phyloP scores from a whole-genome alignment of 2,888 invertebrate genomes.

The Andrena praecox region DNA sequence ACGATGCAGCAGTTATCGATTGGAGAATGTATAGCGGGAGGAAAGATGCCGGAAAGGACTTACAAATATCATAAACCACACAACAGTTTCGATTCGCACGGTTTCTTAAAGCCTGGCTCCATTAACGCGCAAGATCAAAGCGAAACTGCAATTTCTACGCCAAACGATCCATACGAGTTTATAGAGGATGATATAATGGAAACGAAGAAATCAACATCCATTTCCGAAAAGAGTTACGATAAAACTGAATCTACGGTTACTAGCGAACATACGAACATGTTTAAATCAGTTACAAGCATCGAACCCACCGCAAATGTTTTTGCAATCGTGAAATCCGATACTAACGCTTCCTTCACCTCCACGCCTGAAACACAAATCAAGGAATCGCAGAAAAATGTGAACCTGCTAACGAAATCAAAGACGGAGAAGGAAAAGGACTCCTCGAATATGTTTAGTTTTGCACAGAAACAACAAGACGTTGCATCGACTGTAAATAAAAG shows the following conservation, averaged over 20 bases:
- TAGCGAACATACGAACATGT: background rate
- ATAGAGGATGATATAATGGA: conserved; percentile 68
- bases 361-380: background rate
- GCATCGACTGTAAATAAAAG: background rate
- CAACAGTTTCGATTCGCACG: conserved; percentile 90
- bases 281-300: conserved; percentile 12
- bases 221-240: conserved; percentile 10
- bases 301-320: conserved; percentile 1
- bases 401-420: background rate
- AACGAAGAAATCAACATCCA: background rate
- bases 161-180: conserved; percentile 74
- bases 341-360: conserved; percentile 4
- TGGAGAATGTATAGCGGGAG: conserved; percentile 90
- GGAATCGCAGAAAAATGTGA: background rate
- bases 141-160: conserved; percentile 22
- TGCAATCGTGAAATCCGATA: conserved; percentile 2
- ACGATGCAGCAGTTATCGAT: conserved; percentile 85
- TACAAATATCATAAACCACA: conserved; percentile 88
- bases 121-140: conserved; percentile 84
- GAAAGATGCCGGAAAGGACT: conserved; percentile 86
- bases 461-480: conserved; percentile 4
- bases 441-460: conserved; percentile 15
- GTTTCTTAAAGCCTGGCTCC: conserved; percentile 87
- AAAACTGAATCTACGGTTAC: conserved; percentile 2
- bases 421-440: conserved; percentile 5